phyloP scores from a whole-genome alignment of 2,888 invertebrate species.

The Unio pictorum region DNA sequence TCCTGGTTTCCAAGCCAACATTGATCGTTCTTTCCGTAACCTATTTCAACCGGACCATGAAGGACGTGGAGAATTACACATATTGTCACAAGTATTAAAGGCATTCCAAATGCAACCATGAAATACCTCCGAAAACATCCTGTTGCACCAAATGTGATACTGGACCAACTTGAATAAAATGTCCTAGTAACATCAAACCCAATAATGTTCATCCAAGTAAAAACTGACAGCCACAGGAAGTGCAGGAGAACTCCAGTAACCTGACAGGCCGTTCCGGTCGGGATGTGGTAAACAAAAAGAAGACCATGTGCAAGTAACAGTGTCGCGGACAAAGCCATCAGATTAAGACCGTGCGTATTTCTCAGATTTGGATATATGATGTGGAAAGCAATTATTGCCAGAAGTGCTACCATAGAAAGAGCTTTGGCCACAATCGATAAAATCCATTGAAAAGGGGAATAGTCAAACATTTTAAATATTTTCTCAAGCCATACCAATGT shows the following conservation, averaged over 20 bases:
- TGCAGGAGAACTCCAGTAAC: slow-evolving; percentile 7
- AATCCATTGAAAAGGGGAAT: slow-evolving; percentile 4
- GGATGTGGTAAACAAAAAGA: slow-evolving; percentile 3
- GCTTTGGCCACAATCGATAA: slow-evolving; percentile 15
- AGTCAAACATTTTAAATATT: slow-evolving; percentile 10
- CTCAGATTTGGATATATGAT: slow-evolving; percentile 5
- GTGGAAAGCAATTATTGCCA: slow-evolving; percentile 9
- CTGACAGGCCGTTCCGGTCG: not conserved
- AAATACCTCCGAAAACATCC: slow-evolving; percentile 8
- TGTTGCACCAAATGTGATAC: not conserved
- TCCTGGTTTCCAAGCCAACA: slow-evolving; percentile 16
- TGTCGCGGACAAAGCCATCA: slow-evolving; percentile 12
- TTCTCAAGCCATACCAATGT: not conserved
- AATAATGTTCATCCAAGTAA: slow-evolving; percentile 20
- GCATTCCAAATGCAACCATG: slow-evolving; percentile 2
- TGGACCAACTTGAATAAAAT: slow-evolving; percentile 3
- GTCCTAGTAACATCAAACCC: slow-evolving; percentile 16
- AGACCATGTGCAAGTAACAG: slow-evolving; percentile 10
- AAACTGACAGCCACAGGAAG: slow-evolving; percentile 9
- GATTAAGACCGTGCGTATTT: slow-evolving; percentile 19
- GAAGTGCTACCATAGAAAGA: slow-evolving; percentile 5
- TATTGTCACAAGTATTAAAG: not conserved
- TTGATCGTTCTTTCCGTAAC: slow-evolving; percentile 5
- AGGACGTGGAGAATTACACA: slow-evolving; percentile 5
- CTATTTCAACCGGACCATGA: slow-evolving; percentile 1